Conservation (phyloP, 2,888 invertebrate genomes). For the Tenthredo amoena region DNA sequence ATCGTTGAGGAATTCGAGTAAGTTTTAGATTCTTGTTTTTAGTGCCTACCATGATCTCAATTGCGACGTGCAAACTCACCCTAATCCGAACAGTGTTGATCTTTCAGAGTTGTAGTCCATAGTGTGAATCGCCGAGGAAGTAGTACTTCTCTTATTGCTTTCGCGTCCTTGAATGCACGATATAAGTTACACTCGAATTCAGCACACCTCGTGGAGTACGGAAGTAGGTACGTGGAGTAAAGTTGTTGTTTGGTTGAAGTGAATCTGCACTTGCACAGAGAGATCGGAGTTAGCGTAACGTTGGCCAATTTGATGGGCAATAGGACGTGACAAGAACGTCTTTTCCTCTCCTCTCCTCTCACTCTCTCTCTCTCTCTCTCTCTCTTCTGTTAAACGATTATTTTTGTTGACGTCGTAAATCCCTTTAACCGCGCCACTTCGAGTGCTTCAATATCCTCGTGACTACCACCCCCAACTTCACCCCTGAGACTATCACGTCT, state of each 20-base stretch:
- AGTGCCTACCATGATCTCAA: neutral
- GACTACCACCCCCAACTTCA: constrained; percentile 55
- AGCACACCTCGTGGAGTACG: neutral
- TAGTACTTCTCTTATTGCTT: neutral
- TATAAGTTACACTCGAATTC: constrained; percentile 9
- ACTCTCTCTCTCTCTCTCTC: neutral
- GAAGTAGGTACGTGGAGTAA: neutral
- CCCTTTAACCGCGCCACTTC: constrained; percentile 68
- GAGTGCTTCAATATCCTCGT: constrained; percentile 62
- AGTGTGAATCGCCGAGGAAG: neutral
- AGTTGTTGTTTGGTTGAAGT: constrained; percentile 9
- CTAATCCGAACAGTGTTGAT: neutral
- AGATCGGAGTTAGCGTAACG: constrained; percentile 51
- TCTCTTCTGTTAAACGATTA: constrained; percentile 66
- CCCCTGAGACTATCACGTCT: constrained; percentile 63
- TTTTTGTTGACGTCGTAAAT: constrained; percentile 71
- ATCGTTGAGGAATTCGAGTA: neutral
- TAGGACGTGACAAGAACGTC: constrained; percentile 55
- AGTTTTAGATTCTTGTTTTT: neutral
- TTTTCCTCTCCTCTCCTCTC: constrained; percentile 1
- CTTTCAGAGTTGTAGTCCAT: neutral
- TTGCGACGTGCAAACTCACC: neutral
- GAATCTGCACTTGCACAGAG: constrained; percentile 24
- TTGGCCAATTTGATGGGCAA: constrained; percentile 67
- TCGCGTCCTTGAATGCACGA: neutral